Percentiles rank a stretch among this genome's conserved stretches.
Conservation (phyloP, 1,140 invertebrate genomes). For the Lamellibrachia luymesi region DNA sequence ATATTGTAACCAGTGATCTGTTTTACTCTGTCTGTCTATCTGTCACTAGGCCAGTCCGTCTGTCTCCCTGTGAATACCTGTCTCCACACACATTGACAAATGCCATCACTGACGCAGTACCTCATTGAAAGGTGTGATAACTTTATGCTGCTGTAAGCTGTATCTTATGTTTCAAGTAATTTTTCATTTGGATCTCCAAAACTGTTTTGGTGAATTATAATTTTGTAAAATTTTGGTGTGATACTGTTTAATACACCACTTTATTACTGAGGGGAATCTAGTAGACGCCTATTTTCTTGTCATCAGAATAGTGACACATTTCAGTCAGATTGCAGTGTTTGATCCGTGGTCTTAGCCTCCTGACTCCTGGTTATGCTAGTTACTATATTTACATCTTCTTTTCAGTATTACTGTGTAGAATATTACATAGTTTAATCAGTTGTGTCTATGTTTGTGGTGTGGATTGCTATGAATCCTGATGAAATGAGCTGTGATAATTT, state of each 20-base stretch:
- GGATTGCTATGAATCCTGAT: background rate
- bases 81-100: background rate
- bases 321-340: background rate
- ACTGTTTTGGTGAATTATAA: background rate
- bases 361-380: background rate
- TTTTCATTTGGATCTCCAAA: background rate
- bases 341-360: background rate
- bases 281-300: background rate
- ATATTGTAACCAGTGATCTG: background rate
- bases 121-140: background rate
- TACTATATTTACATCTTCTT: background rate
- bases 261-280: background rate
- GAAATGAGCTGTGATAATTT: background rate
- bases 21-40: background rate
- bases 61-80: background rate
- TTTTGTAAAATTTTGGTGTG: background rate
- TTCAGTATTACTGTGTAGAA: background rate
- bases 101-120: background rate
- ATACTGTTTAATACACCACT: background rate
- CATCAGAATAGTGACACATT: background rate
- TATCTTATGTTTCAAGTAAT: background rate
- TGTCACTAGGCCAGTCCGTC: background rate
- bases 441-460: background rate
- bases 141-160: background rate
- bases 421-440: background rate